Evolutionary conservation across 2,888 invertebrate species (phyloP), one percentile per base, ranked within the genome.

Genomic region (Hydroisotoma schaefferi): DNA sequence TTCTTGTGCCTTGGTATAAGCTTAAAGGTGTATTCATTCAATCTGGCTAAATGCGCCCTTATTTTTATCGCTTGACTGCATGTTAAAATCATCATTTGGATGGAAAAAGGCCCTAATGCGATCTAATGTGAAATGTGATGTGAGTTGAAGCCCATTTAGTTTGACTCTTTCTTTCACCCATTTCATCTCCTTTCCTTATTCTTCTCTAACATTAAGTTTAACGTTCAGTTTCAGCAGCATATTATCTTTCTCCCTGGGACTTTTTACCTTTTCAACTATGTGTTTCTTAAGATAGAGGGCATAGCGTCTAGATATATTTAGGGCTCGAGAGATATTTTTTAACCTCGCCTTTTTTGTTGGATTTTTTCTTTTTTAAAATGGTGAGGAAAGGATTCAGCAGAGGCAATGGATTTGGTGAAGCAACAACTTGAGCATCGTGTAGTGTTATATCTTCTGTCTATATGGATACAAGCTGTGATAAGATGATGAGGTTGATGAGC

Each of bases 41-140:
- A 52, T 61, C 56, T 56, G 56, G 38, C 56, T 52, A 53, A 56
- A 52, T 61, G 56, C 56, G 60, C 43, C 60, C 60, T 61, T 61
- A 61, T 53, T 61, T 61, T 61, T 61, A 61, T 61, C 60, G 60
- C 56, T 56, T 52, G 60, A 56, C 60, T 61, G 56, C 56, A 61
- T 61, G 53, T 56, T 53, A 61, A 60, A 61, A 61, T 56, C 52
- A 61, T 61, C 60, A 48, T 61, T 52, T 61, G 56, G 55, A 56
- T 55, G 44, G 33, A 44, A 44, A 60, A 60, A 60, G 55, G 59
- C 59, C 49, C 55, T 60, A 60, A 60, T 60, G 59, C 55, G 40
- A 40, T 40, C n/a, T 40, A 40, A 40, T 40, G 40, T 40, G 46
- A 46, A n/a, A n/a, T n/a, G n/a, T 10, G 46, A 46, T 46, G 46